Percentiles rank a stretch among this genome's conserved stretches.
Evolutionary conservation across 2,797 vertebrate species (phyloP).

Genomic region (Myotis myotis): DNA sequence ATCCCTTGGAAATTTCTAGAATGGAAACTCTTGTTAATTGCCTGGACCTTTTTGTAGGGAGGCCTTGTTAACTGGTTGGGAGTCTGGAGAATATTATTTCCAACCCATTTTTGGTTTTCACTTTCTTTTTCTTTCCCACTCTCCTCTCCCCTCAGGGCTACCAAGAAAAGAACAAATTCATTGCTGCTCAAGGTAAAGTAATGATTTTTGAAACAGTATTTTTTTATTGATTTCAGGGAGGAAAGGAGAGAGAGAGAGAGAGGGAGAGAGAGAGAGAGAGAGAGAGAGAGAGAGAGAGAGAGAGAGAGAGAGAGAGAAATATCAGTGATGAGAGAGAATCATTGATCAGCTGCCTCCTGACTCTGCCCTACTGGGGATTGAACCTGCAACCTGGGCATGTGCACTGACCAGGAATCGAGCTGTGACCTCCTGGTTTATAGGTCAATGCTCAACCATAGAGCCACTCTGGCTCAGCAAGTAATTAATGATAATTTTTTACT

Average conservation of each 20-base stretch:
- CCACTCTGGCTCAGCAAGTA: not conserved
- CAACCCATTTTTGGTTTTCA: slow-evolving; percentile 50
- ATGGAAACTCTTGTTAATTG: slow-evolving; percentile 30
- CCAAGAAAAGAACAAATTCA: slow-evolving; percentile 99
- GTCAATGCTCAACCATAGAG: no score
- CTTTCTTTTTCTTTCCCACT: slow-evolving; percentile 13
- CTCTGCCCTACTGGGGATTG: no score
- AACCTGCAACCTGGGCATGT: no score
- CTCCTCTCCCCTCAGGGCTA: slow-evolving; percentile 88
- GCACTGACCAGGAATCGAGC: no score
- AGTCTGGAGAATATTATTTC: slow-evolving; percentile 45
- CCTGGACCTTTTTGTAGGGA: slow-evolving; percentile 21
- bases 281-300: no score
- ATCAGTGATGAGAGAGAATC: no score
- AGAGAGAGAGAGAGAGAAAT: no score
- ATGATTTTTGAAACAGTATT: not conserved
- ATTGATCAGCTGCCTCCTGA: no score
- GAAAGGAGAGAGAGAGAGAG: no score
- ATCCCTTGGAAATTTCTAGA: slow-evolving; percentile 19
- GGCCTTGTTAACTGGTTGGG: slow-evolving; percentile 33
- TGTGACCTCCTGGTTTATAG: no score
- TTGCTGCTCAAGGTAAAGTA: slow-evolving; percentile 95
- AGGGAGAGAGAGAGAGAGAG: no score
- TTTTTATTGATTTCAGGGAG: no score
- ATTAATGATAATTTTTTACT: not conserved